phyloP scores from a whole-genome alignment of 35 echinoderm and acorn worm genomes.

The Heliocidaris tuberculata region DNA sequence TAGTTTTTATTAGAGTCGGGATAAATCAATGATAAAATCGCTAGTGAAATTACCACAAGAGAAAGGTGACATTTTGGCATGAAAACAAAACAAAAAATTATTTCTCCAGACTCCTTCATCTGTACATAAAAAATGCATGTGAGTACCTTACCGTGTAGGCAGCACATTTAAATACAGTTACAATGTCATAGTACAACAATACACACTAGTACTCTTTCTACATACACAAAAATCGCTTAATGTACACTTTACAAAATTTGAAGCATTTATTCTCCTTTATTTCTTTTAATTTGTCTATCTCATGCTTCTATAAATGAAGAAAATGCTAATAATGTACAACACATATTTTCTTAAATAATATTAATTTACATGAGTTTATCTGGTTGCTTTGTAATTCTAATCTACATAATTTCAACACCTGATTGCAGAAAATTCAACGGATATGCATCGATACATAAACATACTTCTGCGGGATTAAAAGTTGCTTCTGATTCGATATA shows the following conservation, averaged over 20 bases:
- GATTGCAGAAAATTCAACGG: not conserved
- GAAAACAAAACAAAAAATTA: not conserved
- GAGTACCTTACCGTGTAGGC: not conserved
- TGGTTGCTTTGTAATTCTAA: not conserved
- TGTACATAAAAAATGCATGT: conserved; percentile 29
- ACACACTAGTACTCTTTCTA: conserved; percentile 22
- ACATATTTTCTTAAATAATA: conserved; percentile 13
- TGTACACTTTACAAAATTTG: conserved; percentile 32
- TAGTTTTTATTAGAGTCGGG: conserved; percentile 12
- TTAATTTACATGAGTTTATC: not conserved
- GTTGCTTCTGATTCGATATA: not conserved
- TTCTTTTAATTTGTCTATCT: not conserved
- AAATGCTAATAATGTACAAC: conserved; percentile 1
- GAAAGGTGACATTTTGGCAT: conserved; percentile 37
- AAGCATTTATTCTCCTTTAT: not conserved
- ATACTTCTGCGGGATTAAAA: not conserved
- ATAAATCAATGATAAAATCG: conserved; percentile 19
- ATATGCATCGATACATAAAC: not conserved
- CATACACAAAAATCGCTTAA: conserved; percentile 32
- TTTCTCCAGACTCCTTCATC: not conserved
- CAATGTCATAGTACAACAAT: conserved; percentile 6
- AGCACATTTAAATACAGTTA: conserved; percentile 16
- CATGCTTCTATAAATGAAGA: not conserved
- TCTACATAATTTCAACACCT: not conserved
- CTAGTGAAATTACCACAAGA: conserved; percentile 10